Percentiles rank a stretch among this genome's conserved stretches.
Conservation (phyloP, 2,113 vertebrate genomes). For the Mesoclemmys tuberculata region DNA sequence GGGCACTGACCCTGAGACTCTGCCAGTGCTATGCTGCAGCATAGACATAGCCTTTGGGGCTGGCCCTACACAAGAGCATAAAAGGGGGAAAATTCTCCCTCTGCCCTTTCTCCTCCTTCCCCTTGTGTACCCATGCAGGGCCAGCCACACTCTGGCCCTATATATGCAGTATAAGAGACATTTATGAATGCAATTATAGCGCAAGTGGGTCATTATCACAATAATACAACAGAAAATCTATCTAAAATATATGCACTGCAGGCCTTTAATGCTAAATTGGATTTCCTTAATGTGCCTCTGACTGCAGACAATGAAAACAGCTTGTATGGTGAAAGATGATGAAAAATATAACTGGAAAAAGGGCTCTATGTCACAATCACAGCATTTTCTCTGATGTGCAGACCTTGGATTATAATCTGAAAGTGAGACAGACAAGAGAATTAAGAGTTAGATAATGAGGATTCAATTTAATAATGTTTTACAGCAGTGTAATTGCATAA, state of each 20-base stretch:
- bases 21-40: not conserved
- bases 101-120: not conserved
- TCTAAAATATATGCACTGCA: constrained; percentile 12
- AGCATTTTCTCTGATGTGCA: constrained; percentile 26
- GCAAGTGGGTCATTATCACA: constrained; percentile 24
- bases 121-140: not conserved
- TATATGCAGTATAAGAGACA: not conserved
- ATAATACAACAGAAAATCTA: not conserved
- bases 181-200: constrained; percentile 26
- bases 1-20: not conserved
- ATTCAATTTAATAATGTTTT: constrained; percentile 53
- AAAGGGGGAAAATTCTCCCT: not conserved
- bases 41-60: not conserved
- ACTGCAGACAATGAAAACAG: constrained; percentile 30
- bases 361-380: constrained; percentile 16
- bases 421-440: constrained; percentile 49
- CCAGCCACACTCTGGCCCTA: not conserved
- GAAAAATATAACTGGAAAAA: constrained; percentile 34
- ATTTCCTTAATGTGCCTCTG: constrained; percentile 19
- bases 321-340: not conserved
- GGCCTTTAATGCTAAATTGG: constrained; percentile 31
- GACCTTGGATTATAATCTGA: constrained; percentile 36
- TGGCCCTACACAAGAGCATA: not conserved
- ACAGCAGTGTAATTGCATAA: constrained; percentile 59
- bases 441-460: constrained; percentile 27